These are phyloP conservation scores for Archips xylosteana DNA, from an alignment of 2,888 invertebrate species.

Conservation along the genomic window DNA sequence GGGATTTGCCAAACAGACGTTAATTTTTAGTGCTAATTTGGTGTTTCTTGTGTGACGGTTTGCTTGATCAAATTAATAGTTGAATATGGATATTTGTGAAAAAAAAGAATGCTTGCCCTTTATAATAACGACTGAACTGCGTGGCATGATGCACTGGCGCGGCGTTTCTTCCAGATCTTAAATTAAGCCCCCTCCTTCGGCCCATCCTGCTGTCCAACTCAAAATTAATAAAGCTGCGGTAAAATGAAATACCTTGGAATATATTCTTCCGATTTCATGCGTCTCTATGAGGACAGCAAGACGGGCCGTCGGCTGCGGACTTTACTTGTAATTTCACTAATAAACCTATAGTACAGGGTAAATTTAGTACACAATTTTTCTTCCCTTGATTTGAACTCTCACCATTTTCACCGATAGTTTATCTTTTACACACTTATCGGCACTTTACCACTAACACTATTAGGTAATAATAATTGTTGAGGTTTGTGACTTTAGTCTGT, in stretches of 20 bases:
- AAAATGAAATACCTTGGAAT: background rate
- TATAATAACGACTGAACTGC: conserved; percentile 69
- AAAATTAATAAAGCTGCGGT: background rate
- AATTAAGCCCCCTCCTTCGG: background rate
- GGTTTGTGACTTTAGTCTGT: conserved; percentile 75
- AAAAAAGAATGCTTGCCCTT: conserved; percentile 71
- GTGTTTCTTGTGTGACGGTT: conserved; percentile 22
- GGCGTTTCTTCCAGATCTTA: conserved; percentile 10
- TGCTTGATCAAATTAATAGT: conserved; percentile 48
- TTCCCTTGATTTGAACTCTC: conserved; percentile 77
- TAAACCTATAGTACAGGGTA: conserved; percentile 85
- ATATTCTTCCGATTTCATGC: background rate
- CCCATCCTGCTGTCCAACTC: background rate
- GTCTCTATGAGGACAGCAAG: background rate
- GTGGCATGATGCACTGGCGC: conserved; percentile 25
- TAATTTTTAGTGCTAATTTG: conserved; percentile 17
- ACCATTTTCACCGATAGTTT: conserved; percentile 78
- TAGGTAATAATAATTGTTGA: conserved; percentile 77
- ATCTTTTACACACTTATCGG: conserved; percentile 78
- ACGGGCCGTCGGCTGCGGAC: conserved; percentile 50
- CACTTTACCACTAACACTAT: conserved; percentile 73
- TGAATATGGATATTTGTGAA: conserved; percentile 60
- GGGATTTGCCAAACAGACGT: conserved; percentile 51
- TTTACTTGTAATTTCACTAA: conserved; percentile 74
- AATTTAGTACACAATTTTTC: conserved; percentile 79